phyloP scores from a whole-genome alignment of 2,113 vertebrate genomes.

The Spilogale gracilis region DNA sequence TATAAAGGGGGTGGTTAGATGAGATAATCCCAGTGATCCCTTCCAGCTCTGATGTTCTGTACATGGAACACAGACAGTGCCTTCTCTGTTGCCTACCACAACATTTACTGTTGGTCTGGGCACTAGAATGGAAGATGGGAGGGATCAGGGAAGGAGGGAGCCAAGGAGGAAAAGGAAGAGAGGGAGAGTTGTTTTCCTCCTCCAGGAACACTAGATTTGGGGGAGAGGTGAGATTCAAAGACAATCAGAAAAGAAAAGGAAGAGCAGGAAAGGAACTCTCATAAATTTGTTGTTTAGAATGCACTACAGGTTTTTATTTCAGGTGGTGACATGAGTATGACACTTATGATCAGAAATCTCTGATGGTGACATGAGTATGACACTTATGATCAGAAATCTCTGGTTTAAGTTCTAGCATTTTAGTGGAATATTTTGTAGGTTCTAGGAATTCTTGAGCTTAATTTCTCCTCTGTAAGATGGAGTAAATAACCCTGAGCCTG shows the following conservation, averaged over 20 bases:
- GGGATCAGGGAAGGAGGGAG: background rate
- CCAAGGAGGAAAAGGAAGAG: background rate
- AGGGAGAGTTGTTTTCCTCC: background rate
- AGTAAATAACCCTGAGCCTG: background rate
- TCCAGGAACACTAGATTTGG: background rate
- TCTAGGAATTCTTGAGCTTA: background rate
- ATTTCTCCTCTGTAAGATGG: background rate
- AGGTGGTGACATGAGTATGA: background rate
- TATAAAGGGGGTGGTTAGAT: background rate
- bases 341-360: background rate
- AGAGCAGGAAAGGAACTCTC: background rate
- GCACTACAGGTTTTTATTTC: background rate
- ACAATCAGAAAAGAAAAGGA: background rate
- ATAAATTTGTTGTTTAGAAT: background rate
- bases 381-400: background rate
- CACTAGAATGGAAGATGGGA: background rate
- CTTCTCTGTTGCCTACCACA: background rate
- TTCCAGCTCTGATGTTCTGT: conserved; percentile 25
- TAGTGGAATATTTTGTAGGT: background rate
- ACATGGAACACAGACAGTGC: background rate
- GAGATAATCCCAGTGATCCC: background rate
- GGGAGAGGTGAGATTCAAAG: conserved; percentile 5
- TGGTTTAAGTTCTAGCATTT: background rate
- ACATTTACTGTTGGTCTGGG: background rate
- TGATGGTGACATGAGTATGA: too few relatives aligned